Conservation (phyloP, 2,113 vertebrate species). For the Perca schrenkii region DNA sequence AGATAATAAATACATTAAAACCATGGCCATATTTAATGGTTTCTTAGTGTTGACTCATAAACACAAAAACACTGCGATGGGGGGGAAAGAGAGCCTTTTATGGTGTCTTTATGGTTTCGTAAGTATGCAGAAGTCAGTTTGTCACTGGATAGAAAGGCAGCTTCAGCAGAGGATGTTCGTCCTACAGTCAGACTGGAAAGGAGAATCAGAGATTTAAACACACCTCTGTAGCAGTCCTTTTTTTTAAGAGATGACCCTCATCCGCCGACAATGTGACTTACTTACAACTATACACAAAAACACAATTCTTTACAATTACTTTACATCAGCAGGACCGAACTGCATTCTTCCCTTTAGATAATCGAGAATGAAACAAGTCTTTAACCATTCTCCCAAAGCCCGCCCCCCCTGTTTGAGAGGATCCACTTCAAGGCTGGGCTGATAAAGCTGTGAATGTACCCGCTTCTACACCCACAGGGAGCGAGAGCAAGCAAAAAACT, state of each 20-base stretch:
- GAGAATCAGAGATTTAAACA: conserved; percentile 17
- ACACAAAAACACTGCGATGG: neutral
- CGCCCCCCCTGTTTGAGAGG: conserved; percentile 27
- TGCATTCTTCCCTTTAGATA: conserved; percentile 73
- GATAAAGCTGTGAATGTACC: conserved; percentile 57
- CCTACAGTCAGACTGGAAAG: conserved; percentile 16
- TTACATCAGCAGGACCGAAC: conserved; percentile 81
- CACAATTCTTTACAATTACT: conserved; percentile 69
- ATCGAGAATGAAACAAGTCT: conserved; percentile 48
- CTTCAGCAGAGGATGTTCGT: conserved; percentile 51
- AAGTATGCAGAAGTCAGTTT: conserved; percentile 38
- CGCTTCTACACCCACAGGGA: conserved; percentile 46
- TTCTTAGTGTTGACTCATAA: conserved; percentile 40
- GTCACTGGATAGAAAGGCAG: conserved; percentile 61
- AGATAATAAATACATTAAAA: conserved; percentile 68
- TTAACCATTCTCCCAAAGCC: conserved; percentile 51
- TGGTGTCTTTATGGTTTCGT: conserved; percentile 48
- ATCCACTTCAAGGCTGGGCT: conserved; percentile 54
- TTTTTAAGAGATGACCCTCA: conserved; percentile 12
- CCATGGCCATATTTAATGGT: conserved; percentile 41
- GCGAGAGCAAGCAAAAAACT: conserved; percentile 38
- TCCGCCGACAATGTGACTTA: conserved; percentile 48
- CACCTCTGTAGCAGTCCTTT: conserved; percentile 48
- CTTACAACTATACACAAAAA: conserved; percentile 66
- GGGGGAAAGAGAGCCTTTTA: conserved; percentile 6